Conservation (phyloP, 2,888 invertebrate genomes). For the Caenorhabditis angaria region DNA sequence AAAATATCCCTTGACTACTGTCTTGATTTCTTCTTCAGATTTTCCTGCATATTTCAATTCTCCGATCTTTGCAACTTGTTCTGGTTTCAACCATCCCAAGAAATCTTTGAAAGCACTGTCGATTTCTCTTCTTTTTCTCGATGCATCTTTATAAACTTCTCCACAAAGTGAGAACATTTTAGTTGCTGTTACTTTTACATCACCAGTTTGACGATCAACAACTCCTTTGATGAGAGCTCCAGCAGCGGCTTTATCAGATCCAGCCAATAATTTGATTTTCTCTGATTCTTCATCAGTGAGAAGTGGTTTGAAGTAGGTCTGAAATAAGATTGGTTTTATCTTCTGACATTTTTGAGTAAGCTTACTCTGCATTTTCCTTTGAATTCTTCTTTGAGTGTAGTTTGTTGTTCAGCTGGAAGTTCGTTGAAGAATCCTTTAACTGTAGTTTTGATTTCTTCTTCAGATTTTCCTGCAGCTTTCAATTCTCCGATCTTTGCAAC, state of each 20-base stretch:
- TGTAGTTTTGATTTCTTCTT: slow-evolving; percentile 31
- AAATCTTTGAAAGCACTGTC: slow-evolving; percentile 41
- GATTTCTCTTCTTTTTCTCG: slow-evolving; percentile 29
- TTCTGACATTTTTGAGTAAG: no score
- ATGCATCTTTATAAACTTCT: slow-evolving; percentile 28
- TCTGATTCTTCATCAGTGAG: slow-evolving; percentile 33
- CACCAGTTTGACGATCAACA: slow-evolving; percentile 35
- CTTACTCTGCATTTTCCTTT: slow-evolving; percentile 21
- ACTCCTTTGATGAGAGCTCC: slow-evolving; percentile 28
- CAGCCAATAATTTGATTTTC: slow-evolving; percentile 29
- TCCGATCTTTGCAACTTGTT: slow-evolving; percentile 32
- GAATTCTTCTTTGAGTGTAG: slow-evolving; percentile 18
- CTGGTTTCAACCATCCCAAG: slow-evolving; percentile 49
- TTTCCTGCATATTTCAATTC: slow-evolving; percentile 43
- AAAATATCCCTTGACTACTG: slow-evolving; percentile 57
- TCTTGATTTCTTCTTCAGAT: slow-evolving; percentile 45
- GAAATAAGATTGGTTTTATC: not conserved
- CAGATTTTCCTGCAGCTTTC: not conserved
- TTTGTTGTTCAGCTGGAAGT: slow-evolving; percentile 17
- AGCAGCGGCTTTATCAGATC: slow-evolving; percentile 20
- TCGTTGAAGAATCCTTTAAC: slow-evolving; percentile 8
- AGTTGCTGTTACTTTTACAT: slow-evolving; percentile 31
- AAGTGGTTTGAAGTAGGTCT: slow-evolving; percentile 34
- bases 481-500: slow-evolving; percentile 19
- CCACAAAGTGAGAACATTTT: slow-evolving; percentile 38